Evolutionary conservation across 2,113 vertebrate species (phyloP), one percentile per base, ranked within the genome.

Genomic region (Daphoenositta chrysoptera): DNA sequence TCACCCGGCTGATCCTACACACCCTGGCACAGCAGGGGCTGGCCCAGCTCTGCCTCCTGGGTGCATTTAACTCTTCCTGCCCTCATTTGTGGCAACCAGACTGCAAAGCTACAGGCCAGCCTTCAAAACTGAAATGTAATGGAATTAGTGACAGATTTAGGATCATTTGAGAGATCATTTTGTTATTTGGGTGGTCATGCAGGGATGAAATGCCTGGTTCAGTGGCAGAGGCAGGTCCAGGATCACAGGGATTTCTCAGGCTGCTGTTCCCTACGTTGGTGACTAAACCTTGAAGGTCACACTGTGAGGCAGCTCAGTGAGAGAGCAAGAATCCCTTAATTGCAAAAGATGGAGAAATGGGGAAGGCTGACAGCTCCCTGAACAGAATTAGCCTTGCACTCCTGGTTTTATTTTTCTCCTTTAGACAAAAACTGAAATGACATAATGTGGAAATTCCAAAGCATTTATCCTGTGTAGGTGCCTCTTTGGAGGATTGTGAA

Each of bases 61-160:
- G 24, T 44, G 13, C 58, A 8, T 78, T 50, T 40, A 63, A 70
- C 54, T 63, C 87, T 35, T 31, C 0, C 33, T 37, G 30, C 14
- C 75, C 79, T 33, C 20, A 9, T 9, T 33, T 8, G 0, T 12
- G 35, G 19, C 26, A 39, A 2, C 30, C 14, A 56, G 60, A 2
- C 64, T 54, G 71, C 13, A 24, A 1, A 28, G 13, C 39, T 42
- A 2, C 35, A 44, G 39, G 10, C 45, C 30, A 15, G 10, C 20
- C 1, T 27, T 37, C 24, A 1, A 11, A 42, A 37, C 27, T 4
- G 12, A 35, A 26, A 13, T 23, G 3, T 0, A 2, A 0, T 7
- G 33, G 24, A 16, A 33, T 53, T 48, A 8, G 18, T 7, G 53
- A 9, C 28, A 28, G 78, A 2, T 28, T 47, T 40, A 7, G 1